Evolutionary conservation across 2,888 invertebrate genomes (phyloP).

Genomic region (Sturmia bella): DNA sequence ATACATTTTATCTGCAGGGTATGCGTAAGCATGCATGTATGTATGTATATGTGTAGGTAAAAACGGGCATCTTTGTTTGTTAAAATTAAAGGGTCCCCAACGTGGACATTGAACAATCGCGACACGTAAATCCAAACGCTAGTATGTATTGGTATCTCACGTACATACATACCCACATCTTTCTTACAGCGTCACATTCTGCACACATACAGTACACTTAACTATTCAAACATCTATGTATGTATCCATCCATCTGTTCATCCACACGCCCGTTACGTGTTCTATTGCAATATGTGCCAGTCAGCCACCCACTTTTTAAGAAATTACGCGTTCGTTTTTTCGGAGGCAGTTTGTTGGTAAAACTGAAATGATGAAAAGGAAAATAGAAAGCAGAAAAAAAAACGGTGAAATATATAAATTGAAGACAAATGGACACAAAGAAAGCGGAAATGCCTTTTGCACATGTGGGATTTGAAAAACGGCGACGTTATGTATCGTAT

Average conservation of each 20-base stretch:
- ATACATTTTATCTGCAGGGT: no score
- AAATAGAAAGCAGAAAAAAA: constrained; percentile 65
- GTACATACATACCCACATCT: no score
- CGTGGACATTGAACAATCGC: constrained; percentile 39
- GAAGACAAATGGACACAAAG: constrained; percentile 70
- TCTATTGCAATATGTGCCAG: constrained; percentile 19
- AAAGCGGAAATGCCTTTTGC: constrained; percentile 68
- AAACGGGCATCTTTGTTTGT: constrained; percentile 2
- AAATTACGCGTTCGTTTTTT: constrained; percentile 67
- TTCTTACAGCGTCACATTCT: constrained; percentile 5
- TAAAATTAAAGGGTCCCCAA: constrained; percentile 37
- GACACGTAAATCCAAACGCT: constrained; percentile 34
- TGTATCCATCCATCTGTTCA: constrained; percentile 38
- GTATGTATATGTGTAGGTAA: not conserved
- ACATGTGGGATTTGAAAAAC: constrained; percentile 70
- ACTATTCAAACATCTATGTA: constrained; percentile 10
- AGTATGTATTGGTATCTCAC: not conserved
- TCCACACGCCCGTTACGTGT: constrained; percentile 52
- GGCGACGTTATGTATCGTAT: constrained; percentile 54
- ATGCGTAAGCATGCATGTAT: not conserved
- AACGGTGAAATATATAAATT: constrained; percentile 57
- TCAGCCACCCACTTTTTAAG: constrained; percentile 69
- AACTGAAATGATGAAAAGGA: constrained; percentile 59
- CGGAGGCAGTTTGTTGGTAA: constrained; percentile 61
- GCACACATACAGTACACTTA: not conserved